phyloP scores from a whole-genome alignment of 2,888 invertebrate genomes.

The Hirtodrosophila confusa region DNA sequence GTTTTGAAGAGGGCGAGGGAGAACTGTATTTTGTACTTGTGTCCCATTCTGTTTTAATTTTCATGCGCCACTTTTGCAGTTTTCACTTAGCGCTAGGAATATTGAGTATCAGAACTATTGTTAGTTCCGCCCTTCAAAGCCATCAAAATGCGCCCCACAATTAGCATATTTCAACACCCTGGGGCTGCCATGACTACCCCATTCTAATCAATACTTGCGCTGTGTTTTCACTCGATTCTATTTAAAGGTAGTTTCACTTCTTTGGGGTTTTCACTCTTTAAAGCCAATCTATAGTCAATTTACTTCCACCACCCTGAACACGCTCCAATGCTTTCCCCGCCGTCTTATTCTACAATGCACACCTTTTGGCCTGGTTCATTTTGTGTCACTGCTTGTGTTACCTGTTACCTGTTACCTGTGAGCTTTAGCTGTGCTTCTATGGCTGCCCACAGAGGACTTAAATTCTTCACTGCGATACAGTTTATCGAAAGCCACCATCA shows the following conservation, averaged over 20 bases:
- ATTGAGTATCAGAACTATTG: slow-evolving; percentile 46
- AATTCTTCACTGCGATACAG: slow-evolving; percentile 5
- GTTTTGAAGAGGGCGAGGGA: neutral
- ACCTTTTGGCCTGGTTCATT: slow-evolving; percentile 65
- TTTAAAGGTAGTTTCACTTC: slow-evolving; percentile 7
- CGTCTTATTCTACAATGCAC: slow-evolving; percentile 1
- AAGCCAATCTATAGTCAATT: slow-evolving; percentile 19
- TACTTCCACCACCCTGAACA: slow-evolving; percentile 30
- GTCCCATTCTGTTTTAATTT: slow-evolving; percentile 56
- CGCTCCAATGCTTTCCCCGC: slow-evolving; percentile 6
- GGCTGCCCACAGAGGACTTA: slow-evolving; percentile 33
- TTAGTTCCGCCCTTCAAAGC: neutral
- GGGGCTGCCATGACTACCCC: neutral
- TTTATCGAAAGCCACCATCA: slow-evolving; percentile 2
- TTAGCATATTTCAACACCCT: slow-evolving; percentile 39
- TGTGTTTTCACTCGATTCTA: slow-evolving; percentile 13
- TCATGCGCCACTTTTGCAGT: slow-evolving; percentile 46
- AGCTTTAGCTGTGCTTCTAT: slow-evolving; percentile 50
- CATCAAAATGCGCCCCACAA: slow-evolving; percentile 18
- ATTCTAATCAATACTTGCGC: slow-evolving; percentile 44
- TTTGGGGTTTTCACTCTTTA: slow-evolving; percentile 11
- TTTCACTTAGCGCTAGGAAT: slow-evolving; percentile 51
- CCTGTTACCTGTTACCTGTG: slow-evolving; percentile 50
- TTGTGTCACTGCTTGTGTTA: slow-evolving; percentile 57
- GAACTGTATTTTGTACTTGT: slow-evolving; percentile 9